These are phyloP conservation scores for Netelia virgata DNA, from an alignment of 2,888 invertebrate genomes.

Conservation along the genomic window DNA sequence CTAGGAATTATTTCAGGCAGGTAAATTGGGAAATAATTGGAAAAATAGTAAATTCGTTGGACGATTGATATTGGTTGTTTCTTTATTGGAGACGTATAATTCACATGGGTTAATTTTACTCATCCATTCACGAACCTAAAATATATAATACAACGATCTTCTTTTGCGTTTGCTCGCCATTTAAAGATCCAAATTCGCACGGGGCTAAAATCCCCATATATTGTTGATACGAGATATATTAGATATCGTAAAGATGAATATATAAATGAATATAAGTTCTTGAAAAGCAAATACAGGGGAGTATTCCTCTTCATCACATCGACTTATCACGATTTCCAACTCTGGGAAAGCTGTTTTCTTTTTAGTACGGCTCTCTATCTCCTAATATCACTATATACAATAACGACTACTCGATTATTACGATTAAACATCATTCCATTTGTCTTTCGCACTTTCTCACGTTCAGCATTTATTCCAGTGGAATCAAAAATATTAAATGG, in stretches of 20 bases:
- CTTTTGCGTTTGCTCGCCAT: constrained; percentile 26
- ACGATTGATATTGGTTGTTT: constrained; percentile 57
- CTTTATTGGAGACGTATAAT: constrained; percentile 68
- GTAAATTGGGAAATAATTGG: neutral
- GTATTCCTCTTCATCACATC: constrained; percentile 66
- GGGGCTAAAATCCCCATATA: neutral
- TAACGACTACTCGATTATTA: constrained; percentile 59
- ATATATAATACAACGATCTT: constrained; percentile 66
- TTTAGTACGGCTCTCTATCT: constrained; percentile 24
- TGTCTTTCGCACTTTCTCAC: constrained; percentile 23
- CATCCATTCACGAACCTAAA: constrained; percentile 56
- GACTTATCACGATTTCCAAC: constrained; percentile 64
- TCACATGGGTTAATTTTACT: constrained; percentile 58
- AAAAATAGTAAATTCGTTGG: neutral
- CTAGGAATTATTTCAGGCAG: too few species aligned
- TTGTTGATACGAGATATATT: neutral
- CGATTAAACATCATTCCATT: constrained; percentile 48
- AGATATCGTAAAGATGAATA: constrained; percentile 12
- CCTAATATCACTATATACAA: constrained; percentile 70
- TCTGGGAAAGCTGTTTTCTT: constrained; percentile 20
- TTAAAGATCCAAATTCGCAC: constrained; percentile 4
- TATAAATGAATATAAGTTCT: constrained; percentile 55
- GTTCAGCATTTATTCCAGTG: constrained; percentile 57
- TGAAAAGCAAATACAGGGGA: constrained; percentile 62
- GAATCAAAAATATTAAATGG: constrained; percentile 68